A percentile compares a stretch with the other conserved stretches of the same genome.
Evolutionary conservation across 2,797 vertebrate species (phyloP).

Genomic region (Pelochelys cantorii): DNA sequence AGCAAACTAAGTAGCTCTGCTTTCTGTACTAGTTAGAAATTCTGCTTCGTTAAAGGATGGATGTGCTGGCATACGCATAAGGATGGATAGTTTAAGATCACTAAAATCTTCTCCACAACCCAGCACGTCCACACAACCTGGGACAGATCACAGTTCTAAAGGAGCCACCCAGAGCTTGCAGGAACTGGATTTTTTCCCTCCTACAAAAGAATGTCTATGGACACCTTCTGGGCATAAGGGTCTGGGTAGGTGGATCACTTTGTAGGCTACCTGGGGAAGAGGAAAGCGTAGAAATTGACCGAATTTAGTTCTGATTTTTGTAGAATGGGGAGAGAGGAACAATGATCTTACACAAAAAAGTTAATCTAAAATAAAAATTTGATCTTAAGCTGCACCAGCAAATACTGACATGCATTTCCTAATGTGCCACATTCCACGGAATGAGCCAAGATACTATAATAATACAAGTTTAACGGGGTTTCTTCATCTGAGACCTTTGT

Average conservation of each 20-base stretch:
- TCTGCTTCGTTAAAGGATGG: background rate
- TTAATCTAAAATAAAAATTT: background rate
- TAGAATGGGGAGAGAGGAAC: background rate
- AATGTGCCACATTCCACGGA: fast-evolving
- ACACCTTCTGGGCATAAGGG: background rate
- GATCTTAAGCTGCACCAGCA: background rate
- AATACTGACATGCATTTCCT: fast-evolving
- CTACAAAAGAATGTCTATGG: background rate
- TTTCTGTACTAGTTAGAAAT: background rate
- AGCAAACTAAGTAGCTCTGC: background rate
- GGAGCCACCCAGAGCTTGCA: background rate
- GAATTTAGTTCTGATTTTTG: background rate
- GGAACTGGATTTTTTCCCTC: background rate
- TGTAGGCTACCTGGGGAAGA: background rate
- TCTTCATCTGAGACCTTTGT: background rate
- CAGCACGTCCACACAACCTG: too few species aligned
- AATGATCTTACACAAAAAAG: background rate
- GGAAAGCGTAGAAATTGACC: background rate
- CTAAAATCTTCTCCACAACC: background rate
- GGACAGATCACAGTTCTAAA: background rate
- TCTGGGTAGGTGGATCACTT: background rate
- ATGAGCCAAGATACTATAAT: background rate
- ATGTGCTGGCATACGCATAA: background rate
- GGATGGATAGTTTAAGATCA: background rate
- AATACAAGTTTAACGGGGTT: background rate